Evolutionary conservation across 1,140 invertebrate species (phyloP).

Genomic region (Augochlora pura): DNA sequence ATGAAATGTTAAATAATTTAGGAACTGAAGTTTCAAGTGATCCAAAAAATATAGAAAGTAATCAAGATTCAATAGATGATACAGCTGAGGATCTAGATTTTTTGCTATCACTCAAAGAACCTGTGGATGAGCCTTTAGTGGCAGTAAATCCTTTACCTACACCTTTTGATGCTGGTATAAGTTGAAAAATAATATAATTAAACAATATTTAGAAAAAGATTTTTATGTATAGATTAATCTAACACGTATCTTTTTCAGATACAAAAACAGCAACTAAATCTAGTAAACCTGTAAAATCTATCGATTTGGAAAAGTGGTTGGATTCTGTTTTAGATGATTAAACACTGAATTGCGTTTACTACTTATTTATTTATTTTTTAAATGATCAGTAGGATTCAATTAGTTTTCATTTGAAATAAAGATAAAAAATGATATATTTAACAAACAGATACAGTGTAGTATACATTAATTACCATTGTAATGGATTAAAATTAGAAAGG

Average conservation of each 20-base stretch:
- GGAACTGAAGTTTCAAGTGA: slow-evolving; percentile 8
- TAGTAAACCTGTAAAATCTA: slow-evolving; percentile 61
- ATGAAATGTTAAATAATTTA: slow-evolving; percentile 18
- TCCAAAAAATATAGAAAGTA: slow-evolving; percentile 7
- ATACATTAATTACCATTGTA: background rate
- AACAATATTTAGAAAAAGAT: background rate
- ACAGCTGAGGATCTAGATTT: slow-evolving; percentile 68
- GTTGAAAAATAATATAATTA: slow-evolving; percentile 12
- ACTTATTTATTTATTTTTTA: no score
- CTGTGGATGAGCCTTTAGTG: slow-evolving; percentile 43
- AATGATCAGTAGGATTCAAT: no score
- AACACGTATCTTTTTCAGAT: slow-evolving; percentile 54
- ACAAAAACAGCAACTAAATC: slow-evolving; percentile 51
- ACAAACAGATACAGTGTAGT: background rate
- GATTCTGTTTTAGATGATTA: slow-evolving; percentile 73
- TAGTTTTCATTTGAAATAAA: no score
- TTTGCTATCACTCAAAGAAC: slow-evolving; percentile 69
- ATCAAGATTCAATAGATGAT: slow-evolving; percentile 40
- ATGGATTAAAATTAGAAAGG: background rate
- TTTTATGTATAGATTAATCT: background rate
- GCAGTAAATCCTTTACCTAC: slow-evolving; percentile 18
- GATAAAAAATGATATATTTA: background rate
- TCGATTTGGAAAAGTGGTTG: slow-evolving; percentile 75
- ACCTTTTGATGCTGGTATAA: slow-evolving; percentile 42
- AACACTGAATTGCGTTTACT: slow-evolving; percentile 16